Base-by-base conservation (phyloP, 2,113 vertebrate genomes). In the Burhinus oedicnemus region DNA sequence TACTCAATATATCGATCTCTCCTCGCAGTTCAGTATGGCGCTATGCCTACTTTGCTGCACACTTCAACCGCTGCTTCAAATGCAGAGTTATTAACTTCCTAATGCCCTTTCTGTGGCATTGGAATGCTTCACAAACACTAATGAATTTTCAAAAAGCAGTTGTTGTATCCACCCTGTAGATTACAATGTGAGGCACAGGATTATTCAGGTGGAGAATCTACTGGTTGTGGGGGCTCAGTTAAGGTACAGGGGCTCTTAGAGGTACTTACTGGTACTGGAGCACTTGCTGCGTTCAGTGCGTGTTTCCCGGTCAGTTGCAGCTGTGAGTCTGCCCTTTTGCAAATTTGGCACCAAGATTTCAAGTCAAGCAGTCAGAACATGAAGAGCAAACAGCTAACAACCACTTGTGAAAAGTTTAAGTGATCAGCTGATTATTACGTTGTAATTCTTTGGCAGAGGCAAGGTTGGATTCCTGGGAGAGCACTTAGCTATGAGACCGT, bases 211-310 rank as follows among this genome's bases (percentile, higher is more conserved):
- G 55, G 61, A 71, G 76, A 70, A 84, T 34, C 32, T 89, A 64
- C 51, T 68, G 10, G 7, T 30, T 77, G n/a, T 42, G 20, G 12
- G 18, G 29, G 12, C 44, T 93, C 79, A 57, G 3, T 4, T 57
- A 34, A 27, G 40, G 49, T 44, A 34, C 21, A 7, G 1, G 2
- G 42, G 30, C 42, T 42, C 74, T 10, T n/a, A 26, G 0, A 1
- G 51, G 20, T 61, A 25, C n/a, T 61, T 47, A 21, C 7, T 29
- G 29, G 49, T 32, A 4, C 52, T 27, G n/a, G 6, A 12, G 66
- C 34, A 45, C 58, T 45, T 83, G 45, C 61, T 3, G 3, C 6
- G 30, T 57, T 72, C 40, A 36, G 36, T 27, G 54, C 2, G 2
- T 1, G 1, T 45, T 25, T 66, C 52, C 44, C 0, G 21, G 65